Evolutionary conservation across 2,888 invertebrate genomes (phyloP).

Genomic region (Melikaiella ostensackeni): DNA sequence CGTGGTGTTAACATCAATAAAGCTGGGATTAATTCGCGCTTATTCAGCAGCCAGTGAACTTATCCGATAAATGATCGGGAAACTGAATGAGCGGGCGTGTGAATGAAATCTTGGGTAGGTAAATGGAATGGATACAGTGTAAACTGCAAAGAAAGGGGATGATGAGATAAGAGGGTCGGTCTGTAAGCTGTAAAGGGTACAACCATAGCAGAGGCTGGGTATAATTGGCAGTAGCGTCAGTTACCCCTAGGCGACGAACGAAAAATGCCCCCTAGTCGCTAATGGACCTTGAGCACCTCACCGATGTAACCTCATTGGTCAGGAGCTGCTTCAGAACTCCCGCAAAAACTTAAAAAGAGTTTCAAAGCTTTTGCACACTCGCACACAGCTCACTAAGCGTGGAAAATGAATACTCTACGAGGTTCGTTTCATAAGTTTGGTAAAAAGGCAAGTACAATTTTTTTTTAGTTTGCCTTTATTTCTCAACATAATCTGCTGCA

Average conservation of each 20-base stretch:
- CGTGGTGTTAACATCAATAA: slow-evolving; percentile 42
- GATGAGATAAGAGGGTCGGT: slow-evolving; percentile 39
- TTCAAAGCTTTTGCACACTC: slow-evolving; percentile 31
- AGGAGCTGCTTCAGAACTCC: slow-evolving; percentile 21
- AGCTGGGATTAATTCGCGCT: slow-evolving; percentile 48
- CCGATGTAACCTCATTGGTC: slow-evolving; percentile 35
- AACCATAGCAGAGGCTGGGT: slow-evolving; percentile 14
- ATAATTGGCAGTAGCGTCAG: slow-evolving; percentile 26
- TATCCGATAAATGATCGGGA: slow-evolving; percentile 43
- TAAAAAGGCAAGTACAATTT: too few species aligned
- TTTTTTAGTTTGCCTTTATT: too few species aligned
- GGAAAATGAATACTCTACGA: too few species aligned
- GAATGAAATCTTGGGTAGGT: slow-evolving; percentile 43
- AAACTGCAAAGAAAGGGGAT: slow-evolving; percentile 32
- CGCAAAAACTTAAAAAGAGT: slow-evolving; percentile 21
- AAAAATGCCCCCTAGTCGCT: slow-evolving; percentile 26
- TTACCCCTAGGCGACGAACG: slow-evolving; percentile 32
- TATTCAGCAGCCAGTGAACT: slow-evolving; percentile 39
- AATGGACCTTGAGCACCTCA: not conserved
- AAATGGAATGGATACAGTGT: slow-evolving; percentile 41
- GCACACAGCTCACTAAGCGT: not conserved
- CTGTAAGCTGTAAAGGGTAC: slow-evolving; percentile 25
- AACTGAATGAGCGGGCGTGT: slow-evolving; percentile 41
- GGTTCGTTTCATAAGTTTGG: too few species aligned
- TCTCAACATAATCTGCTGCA: too few species aligned